phyloP scores from a whole-genome alignment of 2,113 vertebrate species.

The Prochilodus magdalenae region DNA sequence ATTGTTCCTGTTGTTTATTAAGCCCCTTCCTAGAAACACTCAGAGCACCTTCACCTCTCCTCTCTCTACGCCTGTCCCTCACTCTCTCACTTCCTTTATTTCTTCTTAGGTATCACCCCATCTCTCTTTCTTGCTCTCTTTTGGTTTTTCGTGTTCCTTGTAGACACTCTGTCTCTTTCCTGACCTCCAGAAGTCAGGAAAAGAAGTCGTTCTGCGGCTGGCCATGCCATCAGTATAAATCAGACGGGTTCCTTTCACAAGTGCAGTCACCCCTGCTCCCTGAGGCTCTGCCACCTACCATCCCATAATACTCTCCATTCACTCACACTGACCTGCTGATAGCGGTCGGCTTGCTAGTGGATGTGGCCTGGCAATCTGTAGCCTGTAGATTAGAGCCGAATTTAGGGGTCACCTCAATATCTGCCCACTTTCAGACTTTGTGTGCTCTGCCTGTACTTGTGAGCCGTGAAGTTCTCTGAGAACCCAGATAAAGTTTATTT shows the following conservation, averaged over 20 bases:
- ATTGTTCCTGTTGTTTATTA: not conserved
- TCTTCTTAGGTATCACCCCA: no score
- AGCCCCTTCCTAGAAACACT: no score
- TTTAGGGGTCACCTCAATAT: slow-evolving; percentile 33
- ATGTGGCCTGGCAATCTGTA: slow-evolving; percentile 7
- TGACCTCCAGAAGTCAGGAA: slow-evolving; percentile 41
- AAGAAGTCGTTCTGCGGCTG: slow-evolving; percentile 43
- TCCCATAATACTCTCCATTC: slow-evolving; percentile 43
- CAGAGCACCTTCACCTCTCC: no score
- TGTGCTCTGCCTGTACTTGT: slow-evolving; percentile 21
- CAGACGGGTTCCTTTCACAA: slow-evolving; percentile 12
- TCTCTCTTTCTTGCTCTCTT: not conserved
- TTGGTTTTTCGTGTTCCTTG: not conserved
- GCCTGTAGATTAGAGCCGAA: slow-evolving; percentile 4
- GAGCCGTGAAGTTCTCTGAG: slow-evolving; percentile 4
- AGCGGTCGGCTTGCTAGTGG: slow-evolving; percentile 10
- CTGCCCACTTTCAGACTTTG: slow-evolving; percentile 33
- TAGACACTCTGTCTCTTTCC: slow-evolving; percentile 30
- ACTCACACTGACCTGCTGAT: slow-evolving; percentile 40
- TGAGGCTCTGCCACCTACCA: slow-evolving; percentile 41
- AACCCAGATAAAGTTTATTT: not conserved
- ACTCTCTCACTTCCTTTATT: no score
- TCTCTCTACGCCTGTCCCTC: not conserved
- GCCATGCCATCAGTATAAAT: slow-evolving; percentile 46
- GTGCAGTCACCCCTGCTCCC: slow-evolving; percentile 39